Evolutionary conservation across 2,113 vertebrate genomes (phyloP).

Genomic region (Diadophis punctatus): DNA sequence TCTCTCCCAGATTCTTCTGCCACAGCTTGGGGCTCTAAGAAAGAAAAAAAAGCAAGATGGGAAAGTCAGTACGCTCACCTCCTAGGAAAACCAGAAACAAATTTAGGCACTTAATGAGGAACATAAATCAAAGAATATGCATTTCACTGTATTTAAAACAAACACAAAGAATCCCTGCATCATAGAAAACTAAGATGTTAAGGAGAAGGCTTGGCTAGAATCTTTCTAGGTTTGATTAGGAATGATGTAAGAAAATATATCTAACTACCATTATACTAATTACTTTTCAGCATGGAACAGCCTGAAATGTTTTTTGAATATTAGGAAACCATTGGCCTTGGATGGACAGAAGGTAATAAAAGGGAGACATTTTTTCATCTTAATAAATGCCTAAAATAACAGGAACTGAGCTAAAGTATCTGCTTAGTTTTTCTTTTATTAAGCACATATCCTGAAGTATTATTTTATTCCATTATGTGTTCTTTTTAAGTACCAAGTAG

Average conservation of each 20-base stretch:
- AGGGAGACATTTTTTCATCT: not conserved
- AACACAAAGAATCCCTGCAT: not conserved
- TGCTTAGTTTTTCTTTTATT: constrained; percentile 1
- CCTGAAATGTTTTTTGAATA: not conserved
- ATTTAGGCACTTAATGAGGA: not conserved
- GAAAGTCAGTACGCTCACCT: too few species aligned
- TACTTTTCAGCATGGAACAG: not conserved
- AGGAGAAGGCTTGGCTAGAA: not conserved
- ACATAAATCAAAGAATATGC: not conserved
- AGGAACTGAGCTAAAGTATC: not conserved
- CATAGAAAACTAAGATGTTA: not conserved
- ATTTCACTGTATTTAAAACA: not conserved
- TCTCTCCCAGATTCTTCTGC: not conserved
- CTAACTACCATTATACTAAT: not conserved
- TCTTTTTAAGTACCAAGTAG: not conserved
- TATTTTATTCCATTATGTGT: not conserved
- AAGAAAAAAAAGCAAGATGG: too few species aligned
- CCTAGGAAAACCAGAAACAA: not conserved
- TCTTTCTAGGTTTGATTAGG: not conserved
- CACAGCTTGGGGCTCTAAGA: not conserved
- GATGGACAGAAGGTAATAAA: not conserved
- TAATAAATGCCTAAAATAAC: constrained; percentile 9
- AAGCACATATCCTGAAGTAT: not conserved
- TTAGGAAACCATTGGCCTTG: not conserved
- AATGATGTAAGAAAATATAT: not conserved